Percentiles rank a stretch among this genome's conserved stretches.
phyloP scores from a whole-genome alignment of 2,888 invertebrate species.

The Trisateles emortualis region DNA sequence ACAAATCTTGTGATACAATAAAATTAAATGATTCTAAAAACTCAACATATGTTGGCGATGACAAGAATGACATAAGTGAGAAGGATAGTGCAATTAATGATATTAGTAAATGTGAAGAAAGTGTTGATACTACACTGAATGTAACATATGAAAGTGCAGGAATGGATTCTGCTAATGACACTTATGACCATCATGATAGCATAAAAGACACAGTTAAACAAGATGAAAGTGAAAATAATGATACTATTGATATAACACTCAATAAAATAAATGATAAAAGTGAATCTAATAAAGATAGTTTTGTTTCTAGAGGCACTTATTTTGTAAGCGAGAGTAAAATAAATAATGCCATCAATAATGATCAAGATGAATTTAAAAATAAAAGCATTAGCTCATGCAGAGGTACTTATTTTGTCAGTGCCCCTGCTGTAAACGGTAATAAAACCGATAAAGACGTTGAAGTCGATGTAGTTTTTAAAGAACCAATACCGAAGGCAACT shows the following conservation, averaged over 20 bases:
- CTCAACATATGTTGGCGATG: slow-evolving; percentile 43
- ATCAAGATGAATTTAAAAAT: slow-evolving; percentile 18
- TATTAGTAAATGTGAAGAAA: slow-evolving; percentile 9
- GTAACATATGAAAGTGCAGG: slow-evolving; percentile 1
- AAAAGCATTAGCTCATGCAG: slow-evolving; percentile 30
- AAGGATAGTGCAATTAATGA: slow-evolving; percentile 7
- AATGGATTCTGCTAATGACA: slow-evolving; percentile 16
- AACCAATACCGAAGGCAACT: slow-evolving; percentile 7
- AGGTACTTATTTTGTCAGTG: slow-evolving; percentile 53
- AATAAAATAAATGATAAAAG: slow-evolving; percentile 15
- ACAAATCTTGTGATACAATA: slow-evolving; percentile 48
- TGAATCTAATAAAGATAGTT: slow-evolving; percentile 12
- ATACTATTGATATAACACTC: not conserved
- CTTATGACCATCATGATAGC: slow-evolving; percentile 5
- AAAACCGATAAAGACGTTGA: slow-evolving; percentile 14
- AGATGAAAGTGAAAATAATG: not conserved
- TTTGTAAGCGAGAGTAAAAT: slow-evolving; percentile 36
- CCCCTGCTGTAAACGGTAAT: slow-evolving; percentile 21
- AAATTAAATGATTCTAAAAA: slow-evolving; percentile 45
- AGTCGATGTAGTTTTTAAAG: slow-evolving; percentile 23
- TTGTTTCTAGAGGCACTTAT: slow-evolving; percentile 39
- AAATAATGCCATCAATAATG: slow-evolving; percentile 9
- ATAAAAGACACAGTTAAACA: not conserved
- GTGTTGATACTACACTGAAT: slow-evolving; percentile 1
- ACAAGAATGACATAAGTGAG: slow-evolving; percentile 32